Evolutionary conservation across 2,113 vertebrate genomes (phyloP).

Genomic region (Pantherophis guttatus): DNA sequence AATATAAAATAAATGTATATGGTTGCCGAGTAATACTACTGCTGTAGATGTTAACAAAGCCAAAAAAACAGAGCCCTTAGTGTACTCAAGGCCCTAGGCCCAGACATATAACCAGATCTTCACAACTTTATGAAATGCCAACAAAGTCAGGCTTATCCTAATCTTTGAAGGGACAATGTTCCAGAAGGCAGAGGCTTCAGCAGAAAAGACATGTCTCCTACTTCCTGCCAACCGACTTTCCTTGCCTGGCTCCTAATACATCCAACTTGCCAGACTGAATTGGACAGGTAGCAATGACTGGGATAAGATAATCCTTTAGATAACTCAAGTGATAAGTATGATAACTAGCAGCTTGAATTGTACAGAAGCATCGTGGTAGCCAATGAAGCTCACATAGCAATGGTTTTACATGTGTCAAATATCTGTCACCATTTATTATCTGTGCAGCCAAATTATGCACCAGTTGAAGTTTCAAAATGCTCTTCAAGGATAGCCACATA

Average conservation of each 20-base stretch:
- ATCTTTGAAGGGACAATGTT: neutral
- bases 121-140: neutral
- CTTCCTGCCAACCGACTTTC: neutral
- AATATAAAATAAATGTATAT: neutral
- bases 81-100: neutral
- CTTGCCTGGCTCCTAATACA: neutral
- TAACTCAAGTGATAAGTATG: neutral
- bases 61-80: neutral
- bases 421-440: neutral
- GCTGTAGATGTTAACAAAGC: neutral
- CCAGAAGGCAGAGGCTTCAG: neutral
- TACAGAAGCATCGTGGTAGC: neutral
- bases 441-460: neutral
- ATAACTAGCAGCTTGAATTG: neutral
- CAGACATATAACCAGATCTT: neutral
- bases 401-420: neutral
- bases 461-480: neutral
- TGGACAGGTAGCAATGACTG: neutral
- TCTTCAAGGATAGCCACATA: neutral
- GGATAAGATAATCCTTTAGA: neutral
- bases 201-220: neutral
- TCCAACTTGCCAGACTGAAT: neutral
- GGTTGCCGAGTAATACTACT: neutral
- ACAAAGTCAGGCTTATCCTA: neutral
- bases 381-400: neutral